Evolutionary conservation across 2,797 vertebrate genomes (phyloP), one percentile per base, ranked within the genome.

Genomic region (Acipenser oxyrinchus): DNA sequence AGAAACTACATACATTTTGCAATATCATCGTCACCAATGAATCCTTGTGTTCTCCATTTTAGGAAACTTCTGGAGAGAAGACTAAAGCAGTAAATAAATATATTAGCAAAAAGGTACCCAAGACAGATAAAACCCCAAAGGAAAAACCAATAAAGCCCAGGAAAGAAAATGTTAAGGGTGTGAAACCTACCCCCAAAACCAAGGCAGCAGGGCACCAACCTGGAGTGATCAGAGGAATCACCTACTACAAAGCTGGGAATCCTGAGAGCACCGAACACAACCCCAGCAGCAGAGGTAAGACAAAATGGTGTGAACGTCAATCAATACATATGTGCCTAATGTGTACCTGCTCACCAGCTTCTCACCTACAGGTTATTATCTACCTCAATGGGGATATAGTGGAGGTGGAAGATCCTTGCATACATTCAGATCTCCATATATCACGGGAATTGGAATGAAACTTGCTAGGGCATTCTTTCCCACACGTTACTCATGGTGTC

Each of bases 211-310:
- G 79, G 0, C 91, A 93, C 68, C 94, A 95, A 82, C 91, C 92
- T 0, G 90, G 93, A 0, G 88, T 96, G 70, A 85, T 96, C 72
- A 87, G 94, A 64, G 93, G 95, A 73, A 89, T 98, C 81, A 97
- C 95, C 0, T 99, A 97, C 88, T 99, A 99, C 87, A 98, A 98
- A 82, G 92, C 94, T 0, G 81, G 87, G 73, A 89, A 85, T 71
- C 76, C 52, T 0, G 90, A 89, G 0, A 81, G 68, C 0, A 78
- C 81, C 0, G 89, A 91, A 63, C 78, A 79, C 1, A 8, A 68
- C 1, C 69, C 74, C 0, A 60, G 79, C 72, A 75, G 78, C 77
- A 91, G 81, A 65, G 92, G 89, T 88, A 80, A 90, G 89, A 76
- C 7, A 51, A 62, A 71, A 74, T 6, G n/a, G 55, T n/a, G 37